Base-by-base conservation (phyloP, 2,797 vertebrate genomes). In the Cuniculus paca region DNA sequence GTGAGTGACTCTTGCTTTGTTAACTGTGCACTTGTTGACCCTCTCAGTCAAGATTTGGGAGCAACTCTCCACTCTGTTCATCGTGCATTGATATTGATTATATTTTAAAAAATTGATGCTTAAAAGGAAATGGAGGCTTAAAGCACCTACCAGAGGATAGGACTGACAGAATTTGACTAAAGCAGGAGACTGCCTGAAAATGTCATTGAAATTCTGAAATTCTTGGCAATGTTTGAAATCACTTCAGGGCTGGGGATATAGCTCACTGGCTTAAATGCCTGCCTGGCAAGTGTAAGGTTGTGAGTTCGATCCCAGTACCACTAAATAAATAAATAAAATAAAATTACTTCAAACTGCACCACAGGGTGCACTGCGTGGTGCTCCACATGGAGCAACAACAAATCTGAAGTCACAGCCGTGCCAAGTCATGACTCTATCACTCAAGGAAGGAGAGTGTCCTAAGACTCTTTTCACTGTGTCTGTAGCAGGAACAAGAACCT, bases 281-380 rank as follows among this genome's bases (percentile, higher is more conserved):
- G n/a, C n/a, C n/a, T n/a, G n/a, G n/a, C n/a, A n/a, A n/a, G n/a
- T n/a, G n/a, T n/a, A n/a, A n/a, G n/a, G n/a, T n/a, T n/a, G n/a
- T n/a, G n/a, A n/a, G n/a, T n/a, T n/a, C n/a, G n/a, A n/a, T n/a
- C n/a, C n/a, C n/a, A n/a, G n/a, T n/a, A n/a, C n/a, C n/a, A n/a
- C n/a, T n/a, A 6, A 48, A 48, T 95, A 48, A 48, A 48, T 48
- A 48, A 48, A 48, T 48, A 48, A 48, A 48, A 48, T 48, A 48
- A 48, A 56, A 94, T 93, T 42, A 78, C 83, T 81, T 85, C 74
- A 88, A 77, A 78, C 86, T 95, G 34, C 36, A 91, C 31, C 8
- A 80, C 24, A 2, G 36, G 20, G 56, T 52, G 31, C 6, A 31
- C 88, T 89, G 81, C 22, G 5, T 92, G 87, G n/a, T 83, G 50